Conservation (phyloP, 1,140 invertebrate species). For the Leptinotarsa texana region DNA sequence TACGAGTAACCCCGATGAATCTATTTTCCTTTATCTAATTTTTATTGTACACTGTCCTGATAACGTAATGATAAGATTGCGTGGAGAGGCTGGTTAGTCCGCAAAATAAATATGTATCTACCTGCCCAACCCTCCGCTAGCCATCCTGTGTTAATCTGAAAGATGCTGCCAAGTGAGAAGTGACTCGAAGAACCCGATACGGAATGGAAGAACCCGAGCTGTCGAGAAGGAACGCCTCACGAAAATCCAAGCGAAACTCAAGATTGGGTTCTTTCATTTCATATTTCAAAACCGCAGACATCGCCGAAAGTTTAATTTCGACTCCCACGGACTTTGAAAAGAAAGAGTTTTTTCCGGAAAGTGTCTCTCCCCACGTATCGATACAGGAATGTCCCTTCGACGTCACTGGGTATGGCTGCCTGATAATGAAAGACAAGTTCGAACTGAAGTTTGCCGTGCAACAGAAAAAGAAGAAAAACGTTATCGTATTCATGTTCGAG, state of each 20-base stretch:
- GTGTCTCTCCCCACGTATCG: constrained; percentile 2
- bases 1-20: no score
- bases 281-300: not conserved
- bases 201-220: not conserved
- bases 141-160: no score
- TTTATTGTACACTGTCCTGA: no score
- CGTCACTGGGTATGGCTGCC: constrained; percentile 17
- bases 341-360: not conserved
- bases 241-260: not conserved
- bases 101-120: no score
- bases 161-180: no score
- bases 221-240: not conserved
- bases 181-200: no score
- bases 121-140: no score
- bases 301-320: not conserved
- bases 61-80: no score
- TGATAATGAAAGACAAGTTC: constrained; percentile 25
- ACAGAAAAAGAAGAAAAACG: constrained; percentile 21
- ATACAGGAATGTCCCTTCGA: constrained; percentile 26
- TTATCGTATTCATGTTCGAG: constrained; percentile 22
- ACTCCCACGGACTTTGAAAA: constrained; percentile 17
- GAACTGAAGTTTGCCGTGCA: constrained; percentile 15
- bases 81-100: no score
- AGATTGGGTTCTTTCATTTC: not conserved
- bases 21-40: no score